Evolutionary conservation across 2,113 vertebrate genomes (phyloP).

Genomic region (Nothocercus julius): DNA sequence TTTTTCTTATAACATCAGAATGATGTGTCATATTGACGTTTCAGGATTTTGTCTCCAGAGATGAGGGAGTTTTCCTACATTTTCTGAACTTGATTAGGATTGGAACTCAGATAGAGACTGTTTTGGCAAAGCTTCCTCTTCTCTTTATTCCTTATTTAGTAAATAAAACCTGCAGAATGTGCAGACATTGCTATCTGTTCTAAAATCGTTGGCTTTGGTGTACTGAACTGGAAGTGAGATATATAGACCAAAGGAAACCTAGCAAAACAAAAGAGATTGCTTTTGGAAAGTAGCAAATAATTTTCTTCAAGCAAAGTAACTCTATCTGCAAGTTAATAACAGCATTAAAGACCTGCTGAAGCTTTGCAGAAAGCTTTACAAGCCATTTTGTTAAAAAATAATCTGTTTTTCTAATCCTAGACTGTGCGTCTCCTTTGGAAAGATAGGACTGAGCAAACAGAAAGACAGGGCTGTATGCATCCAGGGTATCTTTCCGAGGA

Average conservation of each 20-base stretch:
- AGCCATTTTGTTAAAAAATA: neutral
- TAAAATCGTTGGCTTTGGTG: constrained; percentile 46
- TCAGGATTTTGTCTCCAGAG: neutral
- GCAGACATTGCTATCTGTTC: neutral
- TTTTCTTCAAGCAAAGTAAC: neutral
- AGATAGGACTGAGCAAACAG: neutral
- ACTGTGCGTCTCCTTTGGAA: neutral
- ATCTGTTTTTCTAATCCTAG: neutral
- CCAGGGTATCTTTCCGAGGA: neutral
- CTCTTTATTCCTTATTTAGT: constrained; percentile 53
- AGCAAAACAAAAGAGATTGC: neutral
- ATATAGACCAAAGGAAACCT: neutral
- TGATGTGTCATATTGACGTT: neutral
- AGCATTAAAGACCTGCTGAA: neutral
- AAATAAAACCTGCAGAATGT: constrained; percentile 19
- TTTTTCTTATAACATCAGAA: neutral
- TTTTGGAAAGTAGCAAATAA: neutral
- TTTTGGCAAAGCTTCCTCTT: neutral
- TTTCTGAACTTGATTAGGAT: neutral
- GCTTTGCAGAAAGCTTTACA: neutral
- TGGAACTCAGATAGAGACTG: neutral
- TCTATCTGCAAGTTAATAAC: neutral
- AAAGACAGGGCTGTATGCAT: neutral
- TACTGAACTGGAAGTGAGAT: constrained; percentile 6
- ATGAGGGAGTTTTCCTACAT: neutral